These are phyloP conservation scores for Drosophila burlai DNA, from an alignment of 1,140 invertebrate species.

Conservation along the genomic window DNA sequence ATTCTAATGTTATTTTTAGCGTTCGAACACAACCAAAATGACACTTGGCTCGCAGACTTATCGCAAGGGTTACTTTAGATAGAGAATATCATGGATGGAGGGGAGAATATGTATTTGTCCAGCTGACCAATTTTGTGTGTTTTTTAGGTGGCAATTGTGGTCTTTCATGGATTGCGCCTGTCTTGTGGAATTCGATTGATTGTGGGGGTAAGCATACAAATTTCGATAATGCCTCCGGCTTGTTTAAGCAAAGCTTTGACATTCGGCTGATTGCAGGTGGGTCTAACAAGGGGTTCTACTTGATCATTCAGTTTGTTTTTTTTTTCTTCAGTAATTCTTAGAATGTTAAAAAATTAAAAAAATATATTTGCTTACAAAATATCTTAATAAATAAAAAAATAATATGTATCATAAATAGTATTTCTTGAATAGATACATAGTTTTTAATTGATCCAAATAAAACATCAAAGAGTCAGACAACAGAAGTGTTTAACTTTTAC, in stretches of 20 bases:
- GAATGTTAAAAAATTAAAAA: too few relatives aligned
- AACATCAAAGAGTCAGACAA: neutral
- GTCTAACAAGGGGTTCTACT: neutral
- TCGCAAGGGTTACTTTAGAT: conserved; percentile 16
- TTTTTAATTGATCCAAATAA: neutral
- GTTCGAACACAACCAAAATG: conserved; percentile 4
- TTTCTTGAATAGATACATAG: neutral
- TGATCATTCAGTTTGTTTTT: neutral
- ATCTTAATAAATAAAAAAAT: neutral
- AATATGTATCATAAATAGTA: neutral
- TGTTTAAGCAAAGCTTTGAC: conserved; percentile 26
- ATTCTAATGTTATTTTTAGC: conserved; percentile 5
- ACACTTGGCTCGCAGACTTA: conserved; percentile 21
- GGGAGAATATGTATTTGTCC: conserved; percentile 42
- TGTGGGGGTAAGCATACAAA: conserved; percentile 56
- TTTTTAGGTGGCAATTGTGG: conserved; percentile 37
- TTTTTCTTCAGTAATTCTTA: neutral
- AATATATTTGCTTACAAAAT: neutral
- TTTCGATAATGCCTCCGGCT: conserved; percentile 42
- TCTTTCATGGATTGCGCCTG: conserved; percentile 1
- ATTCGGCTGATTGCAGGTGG: conserved; percentile 21
- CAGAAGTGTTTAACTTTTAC: conserved; percentile 10
- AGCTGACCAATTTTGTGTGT: conserved; percentile 39
- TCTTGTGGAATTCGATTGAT: conserved; percentile 56
- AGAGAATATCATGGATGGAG: neutral